phyloP scores from a whole-genome alignment of 2,113 vertebrate genomes.

The Raja brachyura region DNA sequence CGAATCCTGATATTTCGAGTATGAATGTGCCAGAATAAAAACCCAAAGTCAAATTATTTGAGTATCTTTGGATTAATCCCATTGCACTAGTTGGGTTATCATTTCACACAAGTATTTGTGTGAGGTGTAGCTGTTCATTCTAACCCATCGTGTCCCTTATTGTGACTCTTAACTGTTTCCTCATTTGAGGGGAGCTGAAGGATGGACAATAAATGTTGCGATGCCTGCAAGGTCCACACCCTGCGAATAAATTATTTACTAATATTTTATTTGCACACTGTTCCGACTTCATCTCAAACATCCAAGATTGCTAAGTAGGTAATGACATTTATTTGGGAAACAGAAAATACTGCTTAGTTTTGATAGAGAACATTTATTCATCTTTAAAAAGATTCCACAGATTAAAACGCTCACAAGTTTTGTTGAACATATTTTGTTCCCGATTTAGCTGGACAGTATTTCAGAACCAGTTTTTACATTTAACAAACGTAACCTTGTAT shows the following conservation, averaged over 20 bases:
- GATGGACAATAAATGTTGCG: too few species aligned
- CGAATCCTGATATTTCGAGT: background rate
- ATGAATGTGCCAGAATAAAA: background rate
- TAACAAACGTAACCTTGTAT: background rate
- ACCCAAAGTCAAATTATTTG: background rate
- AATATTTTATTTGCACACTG: background rate
- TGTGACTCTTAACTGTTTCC: too few species aligned
- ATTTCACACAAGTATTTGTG: background rate
- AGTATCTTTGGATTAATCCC: background rate
- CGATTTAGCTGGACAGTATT: background rate
- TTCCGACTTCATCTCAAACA: background rate
- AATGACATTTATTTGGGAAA: background rate
- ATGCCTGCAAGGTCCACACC: too few species aligned
- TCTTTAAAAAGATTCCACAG: constrained; percentile 13
- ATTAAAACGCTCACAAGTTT: background rate
- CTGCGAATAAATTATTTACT: too few species aligned
- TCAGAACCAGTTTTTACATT: background rate
- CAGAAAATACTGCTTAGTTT: background rate
- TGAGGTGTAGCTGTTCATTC: background rate
- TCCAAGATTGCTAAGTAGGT: background rate
- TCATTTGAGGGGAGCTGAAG: too few species aligned
- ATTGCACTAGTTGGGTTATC: background rate
- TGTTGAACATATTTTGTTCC: background rate
- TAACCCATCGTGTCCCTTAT: too few species aligned
- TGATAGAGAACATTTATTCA: constrained; percentile 5